Conservation (phyloP, 2,797 vertebrate species). For the Ceryle rudis region DNA sequence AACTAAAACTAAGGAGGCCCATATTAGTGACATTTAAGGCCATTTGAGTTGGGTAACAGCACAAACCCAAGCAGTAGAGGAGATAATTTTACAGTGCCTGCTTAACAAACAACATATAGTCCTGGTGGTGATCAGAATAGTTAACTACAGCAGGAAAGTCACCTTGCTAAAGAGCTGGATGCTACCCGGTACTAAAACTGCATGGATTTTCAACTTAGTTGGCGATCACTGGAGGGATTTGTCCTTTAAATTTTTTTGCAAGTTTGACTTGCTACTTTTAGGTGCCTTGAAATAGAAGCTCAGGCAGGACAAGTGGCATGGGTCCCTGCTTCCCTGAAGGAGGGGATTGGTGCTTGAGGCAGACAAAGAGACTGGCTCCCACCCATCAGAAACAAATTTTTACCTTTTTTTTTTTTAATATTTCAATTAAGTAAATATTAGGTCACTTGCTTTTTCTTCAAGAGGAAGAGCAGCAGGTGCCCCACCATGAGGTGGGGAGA, state of each 20-base stretch:
- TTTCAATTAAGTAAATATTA: neutral
- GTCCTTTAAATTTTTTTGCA: neutral
- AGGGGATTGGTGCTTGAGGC: neutral
- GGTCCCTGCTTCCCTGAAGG: neutral
- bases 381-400: neutral
- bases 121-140: neutral
- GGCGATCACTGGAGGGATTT: neutral
- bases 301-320: neutral
- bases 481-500: too few relatives aligned
- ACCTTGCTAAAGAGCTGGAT: neutral
- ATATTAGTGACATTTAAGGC: conserved; percentile 25
- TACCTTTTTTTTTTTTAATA: neutral
- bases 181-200: neutral
- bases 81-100: neutral
- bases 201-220: neutral
- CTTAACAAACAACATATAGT: neutral
- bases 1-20: conserved; percentile 12
- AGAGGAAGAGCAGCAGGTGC: too few relatives aligned
- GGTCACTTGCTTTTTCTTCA: neutral
- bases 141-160: neutral
- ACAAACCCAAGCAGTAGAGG: neutral
- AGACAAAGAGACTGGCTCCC: neutral
- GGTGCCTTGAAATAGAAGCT: neutral
- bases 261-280: neutral
- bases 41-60: neutral